Evolutionary conservation across 2,797 vertebrate genomes (phyloP), one percentile per base, ranked within the genome.

Genomic region (Choloepus didactylus): DNA sequence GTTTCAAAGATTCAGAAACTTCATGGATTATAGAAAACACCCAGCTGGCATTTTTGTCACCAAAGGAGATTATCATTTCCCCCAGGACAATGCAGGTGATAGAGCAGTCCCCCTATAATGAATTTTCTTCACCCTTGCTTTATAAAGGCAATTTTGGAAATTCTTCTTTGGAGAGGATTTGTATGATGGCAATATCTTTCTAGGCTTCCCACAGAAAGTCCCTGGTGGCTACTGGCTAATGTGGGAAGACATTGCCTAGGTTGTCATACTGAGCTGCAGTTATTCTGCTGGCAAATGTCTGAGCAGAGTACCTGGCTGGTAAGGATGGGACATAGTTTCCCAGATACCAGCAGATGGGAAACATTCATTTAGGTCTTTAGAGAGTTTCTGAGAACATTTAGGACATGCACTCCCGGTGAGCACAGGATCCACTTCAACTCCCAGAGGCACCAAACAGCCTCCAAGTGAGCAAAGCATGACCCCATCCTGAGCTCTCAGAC

Each of bases 1-100:
- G 14, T 81, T 59, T 92, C 70, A 77, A 23, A 35, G 87, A 91
- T 75, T 76, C 35, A 69, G 14, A 94, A 93, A 83, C 79, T 25
- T 60, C 60, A 69, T 29, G 15, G 16, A 35, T 19, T 35, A 3
- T 75, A 88, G 49, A 2, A 79, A 54, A 89, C 38, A 46, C 7
- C 15, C 72, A 89, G 19, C 8, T 60, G 31, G 6, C 35, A 72
- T 35, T 82, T 80, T 46, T 44, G 31, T 66, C 56, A 67, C 38
- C 49, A 72, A n/a, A 64, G 84, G 51, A 54, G 51, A 41, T 70
- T 27, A 38, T 7, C 44, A 21, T 75, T 59, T 88, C 51, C 44
- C 44, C 82, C 59, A 69, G 59, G 35, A 87, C 25, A 82, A 96
- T 18, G 3, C 4, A 76, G 80, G 21, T 67, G 6, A 93, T 79